phyloP scores from a whole-genome alignment of 2,888 invertebrate genomes.

The Lasioglossum figueresi region DNA sequence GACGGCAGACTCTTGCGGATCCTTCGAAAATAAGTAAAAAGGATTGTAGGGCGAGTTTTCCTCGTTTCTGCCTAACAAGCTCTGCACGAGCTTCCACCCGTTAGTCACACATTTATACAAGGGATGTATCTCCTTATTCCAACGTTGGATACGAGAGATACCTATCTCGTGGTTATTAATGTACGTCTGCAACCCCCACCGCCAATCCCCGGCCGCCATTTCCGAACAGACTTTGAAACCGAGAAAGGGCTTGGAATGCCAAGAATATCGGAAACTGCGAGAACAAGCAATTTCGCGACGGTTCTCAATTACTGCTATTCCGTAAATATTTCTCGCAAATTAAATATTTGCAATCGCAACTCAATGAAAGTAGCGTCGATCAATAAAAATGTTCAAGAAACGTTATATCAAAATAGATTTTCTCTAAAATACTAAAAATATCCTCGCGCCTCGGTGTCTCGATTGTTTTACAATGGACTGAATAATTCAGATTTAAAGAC shows the following conservation, averaged over 20 bases:
- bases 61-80: slow-evolving; percentile 76
- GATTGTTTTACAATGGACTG: not conserved
- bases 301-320: slow-evolving; percentile 72
- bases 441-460: not conserved
- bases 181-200: slow-evolving; percentile 78
- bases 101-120: slow-evolving; percentile 81
- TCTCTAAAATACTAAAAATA: not conserved
- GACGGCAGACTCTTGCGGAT: slow-evolving; percentile 42
- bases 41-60: slow-evolving; percentile 63
- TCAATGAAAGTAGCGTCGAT: too few species aligned
- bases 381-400: not conserved
- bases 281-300: slow-evolving; percentile 72
- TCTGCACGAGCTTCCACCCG: slow-evolving; percentile 73
- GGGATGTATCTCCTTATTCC: slow-evolving; percentile 76
- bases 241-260: slow-evolving; percentile 72
- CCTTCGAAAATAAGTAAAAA: slow-evolving; percentile 66
- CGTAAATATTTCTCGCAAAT: not conserved
- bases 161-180: slow-evolving; percentile 82
- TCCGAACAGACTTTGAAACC: slow-evolving; percentile 57
- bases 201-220: slow-evolving; percentile 47
- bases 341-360: not conserved
- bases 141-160: slow-evolving; percentile 75
- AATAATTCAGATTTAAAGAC: not conserved
- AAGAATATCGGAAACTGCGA: slow-evolving; percentile 76
- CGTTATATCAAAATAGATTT: not conserved